phyloP scores from a whole-genome alignment of 2,113 vertebrate species.

The Maylandia zebra region DNA sequence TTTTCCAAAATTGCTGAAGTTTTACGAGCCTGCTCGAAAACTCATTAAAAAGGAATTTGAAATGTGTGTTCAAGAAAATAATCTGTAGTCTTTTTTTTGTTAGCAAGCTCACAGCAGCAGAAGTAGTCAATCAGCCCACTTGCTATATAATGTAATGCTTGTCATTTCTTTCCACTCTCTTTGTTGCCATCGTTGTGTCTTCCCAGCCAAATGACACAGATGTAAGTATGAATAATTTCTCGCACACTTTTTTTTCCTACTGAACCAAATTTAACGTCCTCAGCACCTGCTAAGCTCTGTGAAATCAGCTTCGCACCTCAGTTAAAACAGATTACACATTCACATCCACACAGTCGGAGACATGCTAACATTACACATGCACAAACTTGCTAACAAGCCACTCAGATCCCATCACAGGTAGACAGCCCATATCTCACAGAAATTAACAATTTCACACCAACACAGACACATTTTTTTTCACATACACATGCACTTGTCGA shows the following conservation, averaged over 20 bases:
- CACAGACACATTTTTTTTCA: neutral
- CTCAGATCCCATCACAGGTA: neutral
- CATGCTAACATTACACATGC: neutral
- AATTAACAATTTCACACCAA: slow-evolving; percentile 10
- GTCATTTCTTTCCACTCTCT: neutral
- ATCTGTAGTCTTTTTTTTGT: neutral
- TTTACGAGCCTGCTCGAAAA: neutral
- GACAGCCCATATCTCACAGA: neutral
- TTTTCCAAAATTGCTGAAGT: neutral
- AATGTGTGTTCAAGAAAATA: neutral
- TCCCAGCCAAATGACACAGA: slow-evolving; percentile 59
- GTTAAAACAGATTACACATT: neutral
- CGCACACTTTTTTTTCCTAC: neutral
- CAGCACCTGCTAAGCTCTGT: slow-evolving; percentile 10
- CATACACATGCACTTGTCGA: neutral
- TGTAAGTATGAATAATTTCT: slow-evolving; percentile 43
- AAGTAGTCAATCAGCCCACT: neutral
- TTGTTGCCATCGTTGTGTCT: neutral
- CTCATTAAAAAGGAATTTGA: neutral
- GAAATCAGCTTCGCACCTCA: slow-evolving; percentile 27
- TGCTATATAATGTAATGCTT: slow-evolving; percentile 16
- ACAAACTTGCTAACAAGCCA: neutral
- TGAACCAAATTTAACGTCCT: neutral
- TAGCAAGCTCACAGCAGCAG: neutral
- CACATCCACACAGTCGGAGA: neutral